phyloP scores from a whole-genome alignment of 2,113 vertebrate species.

The Bettongia penicillata region DNA sequence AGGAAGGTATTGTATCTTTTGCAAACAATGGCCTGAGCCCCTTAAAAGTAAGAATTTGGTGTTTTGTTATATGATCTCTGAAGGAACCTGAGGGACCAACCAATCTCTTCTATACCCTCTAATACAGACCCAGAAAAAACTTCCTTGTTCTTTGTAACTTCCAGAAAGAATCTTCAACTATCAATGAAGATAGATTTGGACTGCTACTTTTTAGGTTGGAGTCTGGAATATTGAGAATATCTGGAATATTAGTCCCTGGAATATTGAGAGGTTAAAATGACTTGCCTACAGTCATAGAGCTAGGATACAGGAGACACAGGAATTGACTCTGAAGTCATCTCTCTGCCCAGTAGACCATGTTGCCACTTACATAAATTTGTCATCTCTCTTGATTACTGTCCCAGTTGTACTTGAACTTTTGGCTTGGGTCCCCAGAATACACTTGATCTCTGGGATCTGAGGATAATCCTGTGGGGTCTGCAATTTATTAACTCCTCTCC shows the following conservation, averaged over 20 bases:
- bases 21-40: neutral
- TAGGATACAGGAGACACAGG: neutral
- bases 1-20: neutral
- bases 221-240: too few relatives aligned
- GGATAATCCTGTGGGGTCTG: neutral
- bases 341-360: neutral
- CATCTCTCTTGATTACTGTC: neutral
- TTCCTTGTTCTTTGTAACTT: neutral
- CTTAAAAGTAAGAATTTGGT: neutral
- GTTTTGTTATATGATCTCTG: neutral
- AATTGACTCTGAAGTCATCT: neutral
- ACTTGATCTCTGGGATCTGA: neutral
- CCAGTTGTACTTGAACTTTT: neutral
- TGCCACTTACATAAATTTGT: neutral
- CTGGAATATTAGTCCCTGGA: neutral
- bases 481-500: neutral
- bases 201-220: neutral
- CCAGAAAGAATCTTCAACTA: neutral
- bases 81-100: neutral
- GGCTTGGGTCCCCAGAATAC: neutral
- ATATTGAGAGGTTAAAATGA: neutral
- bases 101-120: neutral
- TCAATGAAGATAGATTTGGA: neutral
- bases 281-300: neutral
- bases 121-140: neutral